Evolutionary conservation across 2,797 vertebrate species (phyloP).

Genomic region (Miichthys miiuy): DNA sequence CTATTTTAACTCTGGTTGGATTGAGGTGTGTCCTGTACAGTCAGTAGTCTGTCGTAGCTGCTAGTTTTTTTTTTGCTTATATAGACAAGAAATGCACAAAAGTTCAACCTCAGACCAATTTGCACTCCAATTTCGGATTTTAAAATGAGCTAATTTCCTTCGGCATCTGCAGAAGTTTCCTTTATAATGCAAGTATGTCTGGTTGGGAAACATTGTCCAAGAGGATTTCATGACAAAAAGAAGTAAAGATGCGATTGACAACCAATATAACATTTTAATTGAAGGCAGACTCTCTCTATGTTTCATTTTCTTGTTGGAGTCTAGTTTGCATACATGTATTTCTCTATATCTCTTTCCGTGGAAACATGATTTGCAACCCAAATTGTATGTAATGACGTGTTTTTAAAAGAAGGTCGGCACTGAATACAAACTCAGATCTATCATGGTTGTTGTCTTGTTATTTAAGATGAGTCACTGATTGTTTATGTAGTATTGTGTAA

Average conservation of each 20-base stretch:
- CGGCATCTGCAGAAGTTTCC: not conserved
- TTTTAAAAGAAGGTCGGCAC: not conserved
- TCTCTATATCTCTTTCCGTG: not conserved
- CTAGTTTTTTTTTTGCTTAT: not conserved
- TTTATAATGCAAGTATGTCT: not conserved
- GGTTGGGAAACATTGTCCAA: not conserved
- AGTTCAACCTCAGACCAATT: not conserved
- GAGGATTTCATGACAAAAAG: not conserved
- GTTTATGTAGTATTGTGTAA: slow-evolving; percentile 42
- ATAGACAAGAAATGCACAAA: not conserved
- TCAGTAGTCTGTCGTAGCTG: too few species aligned
- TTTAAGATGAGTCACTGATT: slow-evolving; percentile 22
- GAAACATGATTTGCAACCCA: not conserved
- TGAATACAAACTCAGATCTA: not conserved
- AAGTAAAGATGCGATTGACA: not conserved
- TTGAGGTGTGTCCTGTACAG: not conserved
- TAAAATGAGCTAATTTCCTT: not conserved
- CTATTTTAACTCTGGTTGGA: not conserved
- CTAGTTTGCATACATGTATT: not conserved
- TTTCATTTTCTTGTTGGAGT: not conserved
- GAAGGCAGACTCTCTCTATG: not conserved
- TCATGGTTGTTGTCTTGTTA: slow-evolving; percentile 6
- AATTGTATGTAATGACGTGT: not conserved
- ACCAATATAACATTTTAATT: not conserved
- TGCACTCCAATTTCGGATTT: not conserved